A percentile compares a stretch with the other conserved stretches of the same genome.
Evolutionary conservation across 2,113 vertebrate species (phyloP).

Genomic region (Labrus mixtus): DNA sequence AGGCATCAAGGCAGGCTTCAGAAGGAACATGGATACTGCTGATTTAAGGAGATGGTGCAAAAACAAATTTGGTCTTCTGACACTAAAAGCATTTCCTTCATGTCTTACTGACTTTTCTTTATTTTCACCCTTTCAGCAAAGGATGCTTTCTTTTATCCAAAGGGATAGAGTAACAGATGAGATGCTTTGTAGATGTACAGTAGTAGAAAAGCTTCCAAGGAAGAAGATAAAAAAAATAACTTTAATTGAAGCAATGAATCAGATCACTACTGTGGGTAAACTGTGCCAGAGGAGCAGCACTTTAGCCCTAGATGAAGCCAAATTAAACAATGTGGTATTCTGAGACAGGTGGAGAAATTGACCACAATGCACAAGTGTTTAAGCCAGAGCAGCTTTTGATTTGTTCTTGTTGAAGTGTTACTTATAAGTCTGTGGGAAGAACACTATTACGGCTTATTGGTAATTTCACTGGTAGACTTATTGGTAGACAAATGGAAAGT

Average conservation of each 20-base stretch:
- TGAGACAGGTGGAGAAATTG: background rate
- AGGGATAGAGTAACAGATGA: slow-evolving; percentile 2
- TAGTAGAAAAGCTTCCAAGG: background rate
- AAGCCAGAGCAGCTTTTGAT: background rate
- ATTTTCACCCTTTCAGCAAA: too few species aligned
- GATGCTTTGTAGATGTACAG: background rate
- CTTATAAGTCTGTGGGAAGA: too few species aligned
- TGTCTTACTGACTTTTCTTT: background rate
- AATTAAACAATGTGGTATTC: background rate
- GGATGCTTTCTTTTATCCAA: slow-evolving; percentile 13
- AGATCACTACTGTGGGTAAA: background rate
- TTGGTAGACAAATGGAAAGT: slow-evolving; percentile 35
- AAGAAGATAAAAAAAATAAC: background rate
- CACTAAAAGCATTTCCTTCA: background rate
- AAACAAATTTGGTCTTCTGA: slow-evolving; percentile 7
- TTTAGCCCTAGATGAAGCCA: background rate
- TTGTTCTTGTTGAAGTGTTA: too few species aligned
- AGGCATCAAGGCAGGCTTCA: background rate
- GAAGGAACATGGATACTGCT: background rate
- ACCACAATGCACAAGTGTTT: background rate
- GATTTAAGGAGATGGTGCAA: slow-evolving; percentile 33
- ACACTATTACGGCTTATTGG: too few species aligned
- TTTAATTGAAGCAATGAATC: background rate
- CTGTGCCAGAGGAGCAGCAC: background rate
- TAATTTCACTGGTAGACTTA: too few species aligned